A percentile compares a stretch with the other conserved stretches of the same genome.
Evolutionary conservation across 2,888 invertebrate genomes (phyloP).

Genomic region (Apodemia zela): DNA sequence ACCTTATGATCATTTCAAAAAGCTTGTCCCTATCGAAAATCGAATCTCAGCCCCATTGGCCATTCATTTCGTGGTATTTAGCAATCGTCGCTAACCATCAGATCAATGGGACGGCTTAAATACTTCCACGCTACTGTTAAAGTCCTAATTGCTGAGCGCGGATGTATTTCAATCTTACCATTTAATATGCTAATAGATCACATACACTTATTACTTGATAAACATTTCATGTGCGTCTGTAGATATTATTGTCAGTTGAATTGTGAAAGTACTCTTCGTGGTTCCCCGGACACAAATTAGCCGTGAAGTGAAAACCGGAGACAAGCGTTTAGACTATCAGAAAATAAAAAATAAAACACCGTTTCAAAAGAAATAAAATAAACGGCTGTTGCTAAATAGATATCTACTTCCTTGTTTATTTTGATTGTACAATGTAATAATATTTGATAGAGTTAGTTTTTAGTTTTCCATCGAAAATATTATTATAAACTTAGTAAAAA

Average conservation of each 20-base stretch:
- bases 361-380: conserved; percentile 10
- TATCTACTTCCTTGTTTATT: conserved; percentile 11
- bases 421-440: conserved; percentile 3
- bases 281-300: conserved; percentile 45
- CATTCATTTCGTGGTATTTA: too few relatives aligned
- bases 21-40: too few relatives aligned
- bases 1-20: too few relatives aligned
- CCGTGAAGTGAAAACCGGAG: conserved; percentile 46
- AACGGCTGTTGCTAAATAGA: conserved; percentile 5
- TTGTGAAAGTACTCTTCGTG: conserved; percentile 45
- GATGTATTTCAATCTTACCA: not conserved
- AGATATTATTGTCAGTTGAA: conserved; percentile 24
- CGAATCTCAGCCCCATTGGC: too few relatives aligned
- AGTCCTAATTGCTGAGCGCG: not conserved
- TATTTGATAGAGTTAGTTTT: not conserved
- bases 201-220: conserved; percentile 1
- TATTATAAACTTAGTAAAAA: too few relatives aligned
- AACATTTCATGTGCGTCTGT: conserved; percentile 9
- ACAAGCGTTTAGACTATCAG: conserved; percentile 21
- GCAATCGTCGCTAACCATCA: not conserved
- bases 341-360: conserved; percentile 17
- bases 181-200: not conserved
- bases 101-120: not conserved
- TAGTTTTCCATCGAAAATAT: not conserved
- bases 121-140: too few relatives aligned